These are phyloP conservation scores for Drosophila borealis DNA, from an alignment of 2,888 invertebrate genomes.

Conservation along the genomic window DNA sequence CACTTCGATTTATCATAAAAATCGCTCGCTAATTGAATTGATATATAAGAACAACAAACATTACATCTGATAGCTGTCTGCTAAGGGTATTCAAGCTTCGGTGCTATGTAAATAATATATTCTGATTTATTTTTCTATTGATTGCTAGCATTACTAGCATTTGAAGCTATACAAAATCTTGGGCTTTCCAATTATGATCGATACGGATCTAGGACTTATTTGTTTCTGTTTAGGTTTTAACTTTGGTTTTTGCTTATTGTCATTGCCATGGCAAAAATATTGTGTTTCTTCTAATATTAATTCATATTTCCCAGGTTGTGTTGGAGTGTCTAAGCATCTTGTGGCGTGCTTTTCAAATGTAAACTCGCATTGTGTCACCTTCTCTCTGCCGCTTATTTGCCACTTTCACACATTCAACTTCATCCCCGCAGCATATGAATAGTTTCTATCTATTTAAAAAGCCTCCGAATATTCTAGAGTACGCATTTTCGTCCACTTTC, in stretches of 20 bases:
- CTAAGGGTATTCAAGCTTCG: neutral
- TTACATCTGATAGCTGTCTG: too few species aligned
- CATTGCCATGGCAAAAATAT: conserved; percentile 9
- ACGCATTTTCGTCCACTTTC: neutral
- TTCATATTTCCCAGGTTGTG: neutral
- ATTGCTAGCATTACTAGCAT: neutral
- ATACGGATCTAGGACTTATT: conserved; percentile 4
- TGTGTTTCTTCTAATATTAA: neutral
- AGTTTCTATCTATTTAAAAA: too few species aligned
- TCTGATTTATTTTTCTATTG: neutral
- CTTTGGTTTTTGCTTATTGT: conserved; percentile 12
- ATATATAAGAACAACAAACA: too few species aligned
- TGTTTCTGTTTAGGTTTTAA: conserved; percentile 15
- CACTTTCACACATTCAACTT: neutral
- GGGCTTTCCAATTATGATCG: conserved; percentile 4
- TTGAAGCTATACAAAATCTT: neutral
- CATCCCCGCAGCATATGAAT: neutral
- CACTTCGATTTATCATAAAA: too few species aligned
- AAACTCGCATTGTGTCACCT: neutral
- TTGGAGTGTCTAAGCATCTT: neutral
- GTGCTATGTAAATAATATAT: neutral
- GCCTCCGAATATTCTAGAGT: neutral
- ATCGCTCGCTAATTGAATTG: too few species aligned
- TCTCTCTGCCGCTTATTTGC: neutral
- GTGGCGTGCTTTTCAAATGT: neutral